Base-by-base conservation (phyloP, 2,888 invertebrate species). In the Stramonita haemastoma region DNA sequence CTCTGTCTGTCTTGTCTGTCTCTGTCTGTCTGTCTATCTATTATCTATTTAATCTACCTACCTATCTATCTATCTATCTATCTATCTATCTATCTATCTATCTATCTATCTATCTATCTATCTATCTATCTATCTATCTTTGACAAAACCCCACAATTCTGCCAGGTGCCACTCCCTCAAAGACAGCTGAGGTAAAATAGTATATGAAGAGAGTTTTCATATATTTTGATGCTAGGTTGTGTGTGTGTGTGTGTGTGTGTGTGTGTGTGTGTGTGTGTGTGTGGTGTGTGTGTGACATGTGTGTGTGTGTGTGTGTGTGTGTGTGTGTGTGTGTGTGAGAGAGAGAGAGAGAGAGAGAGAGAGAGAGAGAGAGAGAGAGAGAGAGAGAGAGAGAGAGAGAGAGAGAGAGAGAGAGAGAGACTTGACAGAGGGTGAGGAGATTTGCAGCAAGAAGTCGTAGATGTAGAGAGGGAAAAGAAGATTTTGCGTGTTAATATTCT, bases 401-500 rank as follows among this genome's bases (percentile, higher is more conserved):
- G 32, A 79, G 79, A 79, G n/a, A n/a, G 32, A 79, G 32, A 79
- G 79, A 79, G 11, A 32, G 32, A 34, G 32, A 81, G 46, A 83
- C 81, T 83, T 83, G 36, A 83, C 46, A 26, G 81, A 26, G 46
- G 81, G 46, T 83, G 26, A 83, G 81, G 13, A 46, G 26, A n/a
- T n/a, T 60, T 79, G 79, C 83, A 46, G 13, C 29, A 83, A n/a
- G n/a, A 46, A 46, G 46, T 46, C 46, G 46, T 2, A 46, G 46
- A 46, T 46, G 46, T 46, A 46, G 46, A 46, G 36, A n/a, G 32
- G 34, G 57, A 29, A 85, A 85, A 85, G 57, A 85, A 56, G 57
- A 85, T 57, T 85, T 57, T 85, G 84, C 34, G 84, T 29, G 57
- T 84, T 84, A 84, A 57, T 84, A 84, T 57, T 56, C 56, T 13